Conservation (phyloP, 2,888 invertebrate genomes). For the Pecten maximus region DNA sequence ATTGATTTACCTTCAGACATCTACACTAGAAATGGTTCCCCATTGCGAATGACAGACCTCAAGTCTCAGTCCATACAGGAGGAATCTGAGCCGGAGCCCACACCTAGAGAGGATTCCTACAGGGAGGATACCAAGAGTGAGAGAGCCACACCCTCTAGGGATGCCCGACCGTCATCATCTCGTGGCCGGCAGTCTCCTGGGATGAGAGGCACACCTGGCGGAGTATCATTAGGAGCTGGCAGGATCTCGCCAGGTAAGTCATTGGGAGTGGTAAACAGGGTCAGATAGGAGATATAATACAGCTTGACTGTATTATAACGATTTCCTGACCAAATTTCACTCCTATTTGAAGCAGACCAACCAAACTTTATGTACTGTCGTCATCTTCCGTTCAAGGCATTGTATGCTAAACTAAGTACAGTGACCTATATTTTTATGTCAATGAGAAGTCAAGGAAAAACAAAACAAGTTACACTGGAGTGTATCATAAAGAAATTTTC, state of each 20-base stretch:
- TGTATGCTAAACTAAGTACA: no score
- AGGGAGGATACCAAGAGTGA: constrained; percentile 23
- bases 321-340: no score
- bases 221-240: constrained; percentile 55
- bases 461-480: no score
- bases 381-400: no score
- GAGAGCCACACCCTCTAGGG: constrained; percentile 41
- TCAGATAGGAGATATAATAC: no score
- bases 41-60: constrained; percentile 31
- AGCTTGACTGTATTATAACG: no score
- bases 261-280: constrained; percentile 52
- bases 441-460: no score
- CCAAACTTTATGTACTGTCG: no score
- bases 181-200: constrained; percentile 41
- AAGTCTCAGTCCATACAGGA: constrained; percentile 1
- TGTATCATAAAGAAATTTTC: no score
- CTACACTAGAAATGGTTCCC: not conserved
- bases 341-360: no score
- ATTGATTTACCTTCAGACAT: not conserved
- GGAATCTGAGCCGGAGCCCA: not conserved
- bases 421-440: no score
- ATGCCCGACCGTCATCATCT: constrained; percentile 50
- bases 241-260: constrained; percentile 62
- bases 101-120: constrained; percentile 15
- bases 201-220: constrained; percentile 48